Evolutionary conservation across 1,140 invertebrate species (phyloP).

Genomic region (Anagrus nilaparvatae): DNA sequence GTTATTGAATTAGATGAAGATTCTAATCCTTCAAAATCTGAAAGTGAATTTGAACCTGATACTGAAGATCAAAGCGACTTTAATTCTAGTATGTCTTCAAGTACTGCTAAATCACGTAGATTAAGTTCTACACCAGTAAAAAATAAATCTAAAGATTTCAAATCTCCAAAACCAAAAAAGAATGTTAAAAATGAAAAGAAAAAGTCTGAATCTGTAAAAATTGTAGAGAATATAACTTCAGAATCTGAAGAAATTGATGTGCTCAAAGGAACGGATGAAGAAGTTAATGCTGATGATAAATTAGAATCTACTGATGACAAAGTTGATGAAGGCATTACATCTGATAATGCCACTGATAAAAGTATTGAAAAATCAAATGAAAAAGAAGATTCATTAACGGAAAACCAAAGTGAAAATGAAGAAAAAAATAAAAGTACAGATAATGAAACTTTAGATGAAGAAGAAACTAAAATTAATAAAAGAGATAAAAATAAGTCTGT

Average conservation of each 20-base stretch:
- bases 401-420: neutral
- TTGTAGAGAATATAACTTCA: constrained; percentile 4
- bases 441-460: neutral
- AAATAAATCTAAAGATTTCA: neutral
- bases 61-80: constrained; percentile 1
- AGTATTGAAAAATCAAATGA: neutral
- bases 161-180: neutral
- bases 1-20: constrained; percentile 14
- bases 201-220: neutral
- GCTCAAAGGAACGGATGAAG: constrained; percentile 13
- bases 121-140: constrained; percentile 12
- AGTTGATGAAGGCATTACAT: neutral
- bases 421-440: neutral
- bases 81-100: neutral
- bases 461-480: neutral
- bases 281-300: constrained; percentile 10
- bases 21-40: neutral
- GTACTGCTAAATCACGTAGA: neutral
- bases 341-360: neutral
- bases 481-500: too few relatives aligned
- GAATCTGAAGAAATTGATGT: constrained; percentile 15
- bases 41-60: neutral
- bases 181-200: neutral
- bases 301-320: constrained; percentile 1
- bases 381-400: neutral